Conservation (phyloP, 2,888 invertebrate genomes). For the Dryocosmus kuriphilus region DNA sequence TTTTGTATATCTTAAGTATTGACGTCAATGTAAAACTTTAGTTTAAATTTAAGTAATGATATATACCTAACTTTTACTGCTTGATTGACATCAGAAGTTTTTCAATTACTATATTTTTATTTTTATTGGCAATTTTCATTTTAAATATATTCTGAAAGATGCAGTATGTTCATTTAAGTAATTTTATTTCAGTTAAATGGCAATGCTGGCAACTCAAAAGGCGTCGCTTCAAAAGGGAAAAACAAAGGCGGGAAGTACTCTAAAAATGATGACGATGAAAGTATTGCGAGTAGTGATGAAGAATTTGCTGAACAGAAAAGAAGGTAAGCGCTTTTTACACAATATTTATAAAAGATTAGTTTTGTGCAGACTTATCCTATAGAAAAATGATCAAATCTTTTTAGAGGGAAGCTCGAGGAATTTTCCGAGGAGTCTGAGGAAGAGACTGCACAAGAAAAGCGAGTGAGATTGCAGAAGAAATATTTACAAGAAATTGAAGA, state of each 20-base stretch:
- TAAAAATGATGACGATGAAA: conserved; percentile 65
- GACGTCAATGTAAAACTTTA: neutral
- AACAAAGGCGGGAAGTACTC: conserved; percentile 59
- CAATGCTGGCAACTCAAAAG: conserved; percentile 47
- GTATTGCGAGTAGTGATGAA: conserved; percentile 74
- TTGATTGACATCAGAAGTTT: neutral
- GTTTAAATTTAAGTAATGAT: neutral
- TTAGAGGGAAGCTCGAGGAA: conserved; percentile 44
- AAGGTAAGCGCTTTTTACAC: conserved; percentile 55
- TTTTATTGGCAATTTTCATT: neutral
- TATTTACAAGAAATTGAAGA: conserved; percentile 92
- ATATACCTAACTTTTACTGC: neutral
- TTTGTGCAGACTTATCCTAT: conserved; percentile 15
- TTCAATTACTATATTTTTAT: neutral
- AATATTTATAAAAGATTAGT: conserved; percentile 38
- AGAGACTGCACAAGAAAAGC: conserved; percentile 94
- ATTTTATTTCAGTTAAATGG: neutral
- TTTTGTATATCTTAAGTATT: neutral
- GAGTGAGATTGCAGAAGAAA: conserved; percentile 91
- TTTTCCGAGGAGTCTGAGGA: conserved; percentile 79
- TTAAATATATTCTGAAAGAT: neutral
- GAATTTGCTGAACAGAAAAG: conserved; percentile 71
- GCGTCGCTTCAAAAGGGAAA: conserved; percentile 56
- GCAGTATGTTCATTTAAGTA: neutral
- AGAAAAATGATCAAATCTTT: neutral